Evolutionary conservation across 2,797 vertebrate species (phyloP).

Genomic region (Enteromius afrohamiltoni): DNA sequence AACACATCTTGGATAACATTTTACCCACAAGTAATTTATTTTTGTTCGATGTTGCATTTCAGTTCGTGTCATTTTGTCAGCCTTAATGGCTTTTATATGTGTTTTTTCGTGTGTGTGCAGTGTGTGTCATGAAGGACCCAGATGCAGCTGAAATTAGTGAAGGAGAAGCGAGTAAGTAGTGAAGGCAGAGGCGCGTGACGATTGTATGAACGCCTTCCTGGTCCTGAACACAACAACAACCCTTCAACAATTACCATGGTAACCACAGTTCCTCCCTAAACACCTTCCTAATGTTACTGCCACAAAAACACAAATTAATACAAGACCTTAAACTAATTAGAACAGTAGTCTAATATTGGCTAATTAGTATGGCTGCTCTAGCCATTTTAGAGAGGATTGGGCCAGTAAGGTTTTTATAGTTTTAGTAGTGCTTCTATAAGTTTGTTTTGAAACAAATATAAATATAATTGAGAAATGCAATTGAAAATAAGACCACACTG

Average conservation of each 20-base stretch:
- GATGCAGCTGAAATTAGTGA: constrained; percentile 70
- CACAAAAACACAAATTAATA: background rate
- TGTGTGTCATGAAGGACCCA: constrained; percentile 60
- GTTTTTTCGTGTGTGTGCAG: background rate
- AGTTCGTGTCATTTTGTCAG: constrained; percentile 25
- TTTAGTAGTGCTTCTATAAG: no score
- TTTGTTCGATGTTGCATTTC: constrained; percentile 16
- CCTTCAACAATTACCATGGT: constrained; percentile 22
- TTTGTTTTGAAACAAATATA: no score
- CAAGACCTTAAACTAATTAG: background rate
- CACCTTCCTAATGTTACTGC: background rate
- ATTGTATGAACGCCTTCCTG: constrained; percentile 40
- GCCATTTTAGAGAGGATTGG: background rate
- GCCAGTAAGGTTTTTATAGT: background rate
- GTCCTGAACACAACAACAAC: constrained; percentile 36
- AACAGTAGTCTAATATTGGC: background rate
- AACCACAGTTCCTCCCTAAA: background rate
- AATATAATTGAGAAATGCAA: no score
- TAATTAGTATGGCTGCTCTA: background rate
- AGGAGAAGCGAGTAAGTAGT: constrained; percentile 70
- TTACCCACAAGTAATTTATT: constrained; percentile 24
- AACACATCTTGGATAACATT: constrained; percentile 26
- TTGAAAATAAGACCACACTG: no score
- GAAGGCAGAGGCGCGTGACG: constrained; percentile 65
- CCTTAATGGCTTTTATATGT: constrained; percentile 37